phyloP scores from a whole-genome alignment of 2,888 invertebrate species.

The Thera obeliscata region DNA sequence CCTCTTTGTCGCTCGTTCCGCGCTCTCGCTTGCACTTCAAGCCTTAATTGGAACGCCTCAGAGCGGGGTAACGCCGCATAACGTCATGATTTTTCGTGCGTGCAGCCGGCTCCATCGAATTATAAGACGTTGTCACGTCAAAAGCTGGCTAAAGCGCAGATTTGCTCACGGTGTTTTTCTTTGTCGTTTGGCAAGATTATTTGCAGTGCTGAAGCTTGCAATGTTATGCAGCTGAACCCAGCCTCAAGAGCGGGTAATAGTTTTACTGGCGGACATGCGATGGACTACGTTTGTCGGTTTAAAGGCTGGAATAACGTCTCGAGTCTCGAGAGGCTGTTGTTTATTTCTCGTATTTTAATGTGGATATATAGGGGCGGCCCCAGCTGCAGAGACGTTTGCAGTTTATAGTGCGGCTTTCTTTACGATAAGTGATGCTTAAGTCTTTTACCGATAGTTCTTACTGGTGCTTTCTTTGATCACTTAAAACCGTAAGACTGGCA shows the following conservation, averaged over 20 bases:
- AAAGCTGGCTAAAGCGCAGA: too few relatives aligned
- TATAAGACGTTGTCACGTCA: too few relatives aligned
- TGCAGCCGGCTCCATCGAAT: too few relatives aligned
- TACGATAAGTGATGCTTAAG: slow-evolving; percentile 10
- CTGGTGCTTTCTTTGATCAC: not conserved
- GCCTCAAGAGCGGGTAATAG: slow-evolving; percentile 34
- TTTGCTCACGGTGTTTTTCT: too few relatives aligned
- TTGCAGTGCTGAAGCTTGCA: slow-evolving; percentile 2
- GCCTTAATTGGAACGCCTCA: too few relatives aligned
- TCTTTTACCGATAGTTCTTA: not conserved
- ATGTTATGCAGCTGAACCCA: not conserved
- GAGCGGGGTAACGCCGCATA: too few relatives aligned
- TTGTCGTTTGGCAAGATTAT: too few relatives aligned
- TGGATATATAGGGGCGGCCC: slow-evolving; percentile 28
- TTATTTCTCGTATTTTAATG: slow-evolving; percentile 36
- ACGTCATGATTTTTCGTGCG: too few relatives aligned
- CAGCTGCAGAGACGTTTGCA: slow-evolving; percentile 17
- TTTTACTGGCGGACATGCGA: slow-evolving; percentile 32
- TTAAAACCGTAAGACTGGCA: not conserved
- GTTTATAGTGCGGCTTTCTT: slow-evolving; percentile 14
- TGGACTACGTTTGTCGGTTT: slow-evolving; percentile 31
- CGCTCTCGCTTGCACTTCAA: too few relatives aligned
- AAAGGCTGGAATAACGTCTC: slow-evolving; percentile 25
- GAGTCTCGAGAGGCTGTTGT: slow-evolving; percentile 24
- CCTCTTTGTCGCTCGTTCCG: too few relatives aligned